Percentiles rank a stretch among this genome's conserved stretches.
Evolutionary conservation across 2,113 vertebrate genomes (phyloP).

Genomic region (Grammomys surdaster): DNA sequence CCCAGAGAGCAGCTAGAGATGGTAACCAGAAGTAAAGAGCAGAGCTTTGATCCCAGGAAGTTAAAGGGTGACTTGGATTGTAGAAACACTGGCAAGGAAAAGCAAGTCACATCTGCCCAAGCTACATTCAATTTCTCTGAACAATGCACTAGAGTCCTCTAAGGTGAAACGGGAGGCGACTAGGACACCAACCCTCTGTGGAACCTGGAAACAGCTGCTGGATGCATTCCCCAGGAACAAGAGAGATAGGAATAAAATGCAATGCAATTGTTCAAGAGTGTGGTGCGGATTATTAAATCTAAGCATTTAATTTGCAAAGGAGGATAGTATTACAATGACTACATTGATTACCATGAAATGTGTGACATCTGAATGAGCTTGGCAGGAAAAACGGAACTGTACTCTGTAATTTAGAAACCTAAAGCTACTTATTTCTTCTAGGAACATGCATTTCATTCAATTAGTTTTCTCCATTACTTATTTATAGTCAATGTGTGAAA

Average conservation of each 20-base stretch:
- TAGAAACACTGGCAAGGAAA: conserved; percentile 2
- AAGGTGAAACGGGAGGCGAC: not conserved
- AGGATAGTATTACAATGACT: conserved; percentile 62
- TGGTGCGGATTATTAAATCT: conserved; percentile 67
- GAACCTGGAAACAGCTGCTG: conserved; percentile 12
- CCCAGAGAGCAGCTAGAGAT: not conserved
- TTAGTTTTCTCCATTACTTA: conserved; percentile 53
- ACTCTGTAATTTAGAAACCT: conserved; percentile 68
- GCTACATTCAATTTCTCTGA: conserved; percentile 2
- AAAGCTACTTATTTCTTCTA: conserved; percentile 65
- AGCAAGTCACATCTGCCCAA: not conserved
- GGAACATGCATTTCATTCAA: conserved; percentile 68
- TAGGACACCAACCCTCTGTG: not conserved
- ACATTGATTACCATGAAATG: conserved; percentile 64
- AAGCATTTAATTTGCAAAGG: conserved; percentile 73
- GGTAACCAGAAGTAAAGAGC: not conserved
- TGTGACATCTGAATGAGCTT: conserved; percentile 63
- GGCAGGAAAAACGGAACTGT: conserved; percentile 14
- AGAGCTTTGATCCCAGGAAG: not conserved
- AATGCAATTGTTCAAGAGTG: conserved; percentile 39
- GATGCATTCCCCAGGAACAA: conserved; percentile 50
- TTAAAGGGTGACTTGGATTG: not conserved
- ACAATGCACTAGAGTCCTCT: not conserved
- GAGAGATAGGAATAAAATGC: conserved; percentile 41
- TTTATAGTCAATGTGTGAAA: conserved; percentile 43